Evolutionary conservation across 2,113 vertebrate species (phyloP).

Genomic region (Cyanocitta stelleri): DNA sequence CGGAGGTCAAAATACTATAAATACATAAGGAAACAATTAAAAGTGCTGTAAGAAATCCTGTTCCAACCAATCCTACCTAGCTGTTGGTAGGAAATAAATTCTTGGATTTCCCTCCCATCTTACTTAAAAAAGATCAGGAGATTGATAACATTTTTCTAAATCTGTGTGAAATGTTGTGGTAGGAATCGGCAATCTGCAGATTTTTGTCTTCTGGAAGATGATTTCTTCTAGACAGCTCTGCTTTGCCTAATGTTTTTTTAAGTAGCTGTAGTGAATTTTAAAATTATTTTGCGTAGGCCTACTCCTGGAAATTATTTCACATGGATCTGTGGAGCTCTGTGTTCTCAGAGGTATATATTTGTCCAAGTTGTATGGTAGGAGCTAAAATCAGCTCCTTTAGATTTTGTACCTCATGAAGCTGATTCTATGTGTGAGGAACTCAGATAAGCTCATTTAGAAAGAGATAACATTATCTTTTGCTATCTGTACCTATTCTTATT

Average conservation of each 20-base stretch:
- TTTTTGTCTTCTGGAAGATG: background rate
- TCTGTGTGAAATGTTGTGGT: background rate
- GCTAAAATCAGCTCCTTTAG: background rate
- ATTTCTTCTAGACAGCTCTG: background rate
- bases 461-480: background rate
- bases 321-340: background rate
- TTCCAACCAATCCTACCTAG: background rate
- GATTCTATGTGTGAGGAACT: background rate
- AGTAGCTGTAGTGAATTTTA: background rate
- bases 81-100: background rate
- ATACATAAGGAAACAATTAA: background rate
- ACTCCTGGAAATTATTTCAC: background rate
- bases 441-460: background rate
- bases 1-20: background rate
- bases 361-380: background rate
- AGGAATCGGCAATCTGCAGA: background rate
- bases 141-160: background rate
- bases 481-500: background rate
- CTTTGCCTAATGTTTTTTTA: background rate
- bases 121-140: background rate
- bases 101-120: background rate
- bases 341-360: background rate
- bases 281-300: background rate
- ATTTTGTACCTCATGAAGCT: background rate
- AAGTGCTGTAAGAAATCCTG: background rate